A percentile compares a stretch with the other conserved stretches of the same genome.
phyloP scores from a whole-genome alignment of 2,797 vertebrate genomes.

The Enteromius argenteus region DNA sequence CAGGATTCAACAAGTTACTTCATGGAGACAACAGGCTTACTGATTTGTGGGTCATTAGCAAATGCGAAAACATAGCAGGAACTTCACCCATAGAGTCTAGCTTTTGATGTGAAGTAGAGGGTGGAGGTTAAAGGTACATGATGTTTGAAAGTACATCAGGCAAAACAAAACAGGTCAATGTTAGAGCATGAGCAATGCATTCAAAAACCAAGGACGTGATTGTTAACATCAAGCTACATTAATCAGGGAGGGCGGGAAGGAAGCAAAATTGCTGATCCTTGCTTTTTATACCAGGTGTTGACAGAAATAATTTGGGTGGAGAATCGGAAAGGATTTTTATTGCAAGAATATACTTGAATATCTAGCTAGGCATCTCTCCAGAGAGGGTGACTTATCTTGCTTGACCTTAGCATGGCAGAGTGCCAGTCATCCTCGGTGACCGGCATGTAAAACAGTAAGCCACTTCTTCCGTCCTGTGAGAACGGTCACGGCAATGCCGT shows the following conservation, averaged over 20 bases:
- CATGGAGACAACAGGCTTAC: not conserved
- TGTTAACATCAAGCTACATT: not conserved
- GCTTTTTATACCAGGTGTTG: slow-evolving; percentile 33
- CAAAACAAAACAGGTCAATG: slow-evolving; percentile 68
- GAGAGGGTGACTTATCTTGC: slow-evolving; percentile 26
- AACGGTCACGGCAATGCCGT: slow-evolving; percentile 51
- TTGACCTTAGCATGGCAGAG: slow-evolving; percentile 26
- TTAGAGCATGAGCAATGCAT: not conserved
- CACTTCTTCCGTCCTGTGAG: slow-evolving; percentile 36
- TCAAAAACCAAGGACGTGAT: not conserved
- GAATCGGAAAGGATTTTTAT: not conserved
- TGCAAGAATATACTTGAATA: not conserved
- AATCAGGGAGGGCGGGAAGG: not conserved
- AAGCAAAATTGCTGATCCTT: slow-evolving; percentile 17
- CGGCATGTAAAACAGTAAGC: slow-evolving; percentile 39
- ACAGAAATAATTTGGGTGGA: not conserved
- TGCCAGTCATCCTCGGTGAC: slow-evolving; percentile 22
- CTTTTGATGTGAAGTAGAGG: slow-evolving; percentile 15
- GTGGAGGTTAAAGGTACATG: slow-evolving; percentile 37
- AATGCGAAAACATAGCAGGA: slow-evolving; percentile 31
- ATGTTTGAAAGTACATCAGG: slow-evolving; percentile 54
- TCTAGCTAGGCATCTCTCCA: slow-evolving; percentile 7
- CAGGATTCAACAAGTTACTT: slow-evolving; percentile 18
- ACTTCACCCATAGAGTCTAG: not conserved
- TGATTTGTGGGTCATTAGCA: slow-evolving; percentile 32